A percentile compares a stretch with the other conserved stretches of the same genome.
These are phyloP conservation scores for Argyrosomus regius DNA, from an alignment of 2,797 vertebrate genomes.

Conservation along the genomic window DNA sequence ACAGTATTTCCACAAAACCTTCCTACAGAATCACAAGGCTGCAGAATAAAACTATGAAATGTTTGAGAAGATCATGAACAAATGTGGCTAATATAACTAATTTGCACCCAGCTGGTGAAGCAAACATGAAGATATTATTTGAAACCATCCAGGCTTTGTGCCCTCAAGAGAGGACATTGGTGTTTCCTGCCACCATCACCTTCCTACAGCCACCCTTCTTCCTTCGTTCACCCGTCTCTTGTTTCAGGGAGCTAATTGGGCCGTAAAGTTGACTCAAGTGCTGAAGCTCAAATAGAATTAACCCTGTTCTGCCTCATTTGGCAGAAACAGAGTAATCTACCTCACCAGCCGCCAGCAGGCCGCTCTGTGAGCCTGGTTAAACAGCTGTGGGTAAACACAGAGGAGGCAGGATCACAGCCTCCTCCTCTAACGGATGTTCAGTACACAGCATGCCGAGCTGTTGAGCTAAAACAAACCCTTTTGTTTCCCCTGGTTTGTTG, in stretches of 20 bases:
- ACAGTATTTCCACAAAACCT: not conserved
- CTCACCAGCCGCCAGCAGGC: slow-evolving; percentile 17
- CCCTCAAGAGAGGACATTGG: not conserved
- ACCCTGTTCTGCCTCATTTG: slow-evolving; percentile 78
- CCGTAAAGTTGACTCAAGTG: slow-evolving; percentile 76
- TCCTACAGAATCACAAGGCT: not conserved
- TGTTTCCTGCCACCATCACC: slow-evolving; percentile 25
- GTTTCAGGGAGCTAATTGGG: slow-evolving; percentile 59
- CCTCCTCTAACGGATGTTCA: slow-evolving; percentile 39
- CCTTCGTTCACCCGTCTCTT: slow-evolving; percentile 13
- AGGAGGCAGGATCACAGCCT: slow-evolving; percentile 30
- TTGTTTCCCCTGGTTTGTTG: slow-evolving; percentile 23
- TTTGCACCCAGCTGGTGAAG: not conserved
- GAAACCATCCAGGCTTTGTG: slow-evolving; percentile 7
- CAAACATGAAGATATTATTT: not conserved
- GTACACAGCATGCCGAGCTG: slow-evolving; percentile 30
- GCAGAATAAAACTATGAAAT: not conserved
- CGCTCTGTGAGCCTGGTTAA: slow-evolving; percentile 53
- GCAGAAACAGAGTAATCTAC: slow-evolving; percentile 58
- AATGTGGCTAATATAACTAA: not conserved
- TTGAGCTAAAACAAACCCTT: slow-evolving; percentile 22
- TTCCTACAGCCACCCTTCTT: slow-evolving; percentile 8
- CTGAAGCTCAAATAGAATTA: slow-evolving; percentile 77
- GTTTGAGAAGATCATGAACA: not conserved
- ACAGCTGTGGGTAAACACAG: slow-evolving; percentile 69